Evolutionary conservation across 2,888 invertebrate genomes (phyloP), one percentile per base, ranked within the genome.

Genomic region (Dendrolimus pini): DNA sequence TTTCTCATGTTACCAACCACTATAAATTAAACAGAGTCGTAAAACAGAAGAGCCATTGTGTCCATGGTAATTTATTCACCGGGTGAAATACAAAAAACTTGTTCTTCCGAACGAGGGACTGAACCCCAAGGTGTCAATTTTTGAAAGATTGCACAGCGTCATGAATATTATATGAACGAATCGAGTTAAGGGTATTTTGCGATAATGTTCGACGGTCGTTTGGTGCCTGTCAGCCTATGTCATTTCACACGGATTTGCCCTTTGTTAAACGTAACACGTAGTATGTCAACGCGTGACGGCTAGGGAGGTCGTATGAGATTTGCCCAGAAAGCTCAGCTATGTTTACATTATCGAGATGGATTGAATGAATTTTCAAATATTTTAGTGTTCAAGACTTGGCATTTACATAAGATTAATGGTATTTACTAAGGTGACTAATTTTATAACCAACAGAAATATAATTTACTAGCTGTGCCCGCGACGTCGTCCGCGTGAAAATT

Each of bases 161-260:
- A 89, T 90, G 89, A 89, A 90, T 90, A 86, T 90, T 89, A 89
- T 89, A 90, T 89, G 86, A 89, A 87, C 82, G 87, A 85, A 83
- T 86, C 78, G 85, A 86, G 89, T 89, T 89, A 86, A 86, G 89
- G 88, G 86, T 82, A 87, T 88, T 89, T 87, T 82, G 85, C 78
- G 88, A 89, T 89, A 90, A 89, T 89, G 89, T 87, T 82, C 81
- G 77, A 74, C 79, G 81, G 77, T 81, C 81, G 80, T 80, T 83
- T 79, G 82, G 79, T 80, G 73, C 77, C 88, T 86, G 89, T 89
- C 89, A 86, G 87, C 88, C 89, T 85, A 80, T 87, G 89, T 90
- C 89, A 89, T 89, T 86, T 84, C 81, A 83, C 80, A 84, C 78
- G 88, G 88, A 88, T 89, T 90, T 88, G 80, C 79, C 85, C 83